These are phyloP conservation scores for Heliothis peltigera DNA, from an alignment of 2,888 invertebrate genomes.

Conservation along the genomic window DNA sequence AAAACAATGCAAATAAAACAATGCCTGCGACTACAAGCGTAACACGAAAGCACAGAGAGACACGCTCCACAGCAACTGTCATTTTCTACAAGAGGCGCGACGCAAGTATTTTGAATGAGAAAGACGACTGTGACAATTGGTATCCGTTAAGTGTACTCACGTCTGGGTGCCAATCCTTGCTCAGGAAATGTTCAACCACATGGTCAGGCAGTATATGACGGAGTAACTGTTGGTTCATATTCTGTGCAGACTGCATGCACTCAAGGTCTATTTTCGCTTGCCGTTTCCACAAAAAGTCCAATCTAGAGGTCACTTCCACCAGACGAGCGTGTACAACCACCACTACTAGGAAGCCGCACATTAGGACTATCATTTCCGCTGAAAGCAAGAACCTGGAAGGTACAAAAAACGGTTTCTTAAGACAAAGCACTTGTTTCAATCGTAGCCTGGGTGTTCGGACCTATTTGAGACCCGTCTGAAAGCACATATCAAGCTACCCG, in stretches of 20 bases:
- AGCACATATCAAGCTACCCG: no score
- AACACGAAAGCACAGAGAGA: no score
- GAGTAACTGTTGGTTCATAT: conserved; percentile 95
- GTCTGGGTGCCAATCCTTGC: conserved; percentile 94
- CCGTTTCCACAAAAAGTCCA: conserved; percentile 99
- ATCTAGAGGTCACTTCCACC: conserved; percentile 97
- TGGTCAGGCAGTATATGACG: conserved; percentile 99
- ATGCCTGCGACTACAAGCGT: no score
- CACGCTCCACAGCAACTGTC: no score
- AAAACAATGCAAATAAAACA: no score
- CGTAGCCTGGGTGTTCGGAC: no score
- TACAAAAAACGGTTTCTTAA: background rate
- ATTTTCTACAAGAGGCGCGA: no score
- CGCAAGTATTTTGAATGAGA: no score
- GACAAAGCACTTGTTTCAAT: no score
- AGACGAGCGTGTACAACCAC: conserved; percentile 97
- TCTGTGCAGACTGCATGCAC: conserved; percentile 97
- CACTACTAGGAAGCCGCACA: conserved; percentile 95
- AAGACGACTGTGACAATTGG: no score
- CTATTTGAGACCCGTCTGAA: no score
- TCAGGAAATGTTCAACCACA: conserved; percentile 98
- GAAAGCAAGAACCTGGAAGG: conserved; percentile 89
- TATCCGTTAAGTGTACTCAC: conserved; percentile 81
- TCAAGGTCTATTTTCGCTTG: conserved; percentile 97
- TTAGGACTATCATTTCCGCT: conserved; percentile 94